These are phyloP conservation scores for Quadriops clusia DNA, from an alignment of 2,888 invertebrate species.

Conservation along the genomic window DNA sequence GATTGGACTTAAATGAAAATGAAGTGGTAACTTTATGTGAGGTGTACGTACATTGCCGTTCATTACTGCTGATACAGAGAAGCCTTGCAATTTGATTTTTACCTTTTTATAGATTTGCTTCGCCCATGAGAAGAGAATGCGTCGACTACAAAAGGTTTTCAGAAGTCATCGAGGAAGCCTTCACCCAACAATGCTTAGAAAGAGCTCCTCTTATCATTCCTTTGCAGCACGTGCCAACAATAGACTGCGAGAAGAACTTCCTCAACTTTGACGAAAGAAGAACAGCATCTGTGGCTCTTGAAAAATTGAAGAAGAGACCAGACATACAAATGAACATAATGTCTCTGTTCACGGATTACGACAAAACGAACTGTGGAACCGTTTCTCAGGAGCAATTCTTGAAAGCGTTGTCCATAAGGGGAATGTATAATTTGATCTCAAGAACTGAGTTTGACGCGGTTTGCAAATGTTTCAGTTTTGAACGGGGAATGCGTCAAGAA, in stretches of 20 bases:
- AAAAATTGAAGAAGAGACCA: slow-evolving; percentile 53
- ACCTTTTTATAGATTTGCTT: slow-evolving; percentile 47
- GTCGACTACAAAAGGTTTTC: slow-evolving; percentile 60
- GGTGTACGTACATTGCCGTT: slow-evolving; percentile 52
- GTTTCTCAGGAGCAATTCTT: slow-evolving; percentile 51
- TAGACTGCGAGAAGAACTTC: slow-evolving; percentile 51
- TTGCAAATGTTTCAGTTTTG: slow-evolving; percentile 61
- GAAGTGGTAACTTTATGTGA: slow-evolving; percentile 62
- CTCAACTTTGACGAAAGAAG: slow-evolving; percentile 64
- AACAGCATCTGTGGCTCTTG: slow-evolving; percentile 49
- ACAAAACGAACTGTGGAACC: slow-evolving; percentile 54
- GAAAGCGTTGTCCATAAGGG: slow-evolving; percentile 52
- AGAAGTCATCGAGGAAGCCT: slow-evolving; percentile 55
- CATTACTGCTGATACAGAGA: too few species aligned
- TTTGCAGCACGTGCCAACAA: slow-evolving; percentile 55
- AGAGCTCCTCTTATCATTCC: slow-evolving; percentile 57
- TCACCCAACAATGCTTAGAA: slow-evolving; percentile 51
- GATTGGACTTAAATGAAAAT: slow-evolving; percentile 50
- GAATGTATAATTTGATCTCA: slow-evolving; percentile 51
- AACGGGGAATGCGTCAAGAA: slow-evolving; percentile 47
- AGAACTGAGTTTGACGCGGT: slow-evolving; percentile 56
- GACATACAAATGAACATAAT: slow-evolving; percentile 57
- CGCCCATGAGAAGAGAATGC: slow-evolving; percentile 45
- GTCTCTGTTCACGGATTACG: slow-evolving; percentile 60
- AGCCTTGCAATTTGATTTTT: too few species aligned